A percentile compares a stretch with the other conserved stretches of the same genome.
Evolutionary conservation across 2,888 invertebrate species (phyloP).

Genomic region (Diplazon laetatorius): DNA sequence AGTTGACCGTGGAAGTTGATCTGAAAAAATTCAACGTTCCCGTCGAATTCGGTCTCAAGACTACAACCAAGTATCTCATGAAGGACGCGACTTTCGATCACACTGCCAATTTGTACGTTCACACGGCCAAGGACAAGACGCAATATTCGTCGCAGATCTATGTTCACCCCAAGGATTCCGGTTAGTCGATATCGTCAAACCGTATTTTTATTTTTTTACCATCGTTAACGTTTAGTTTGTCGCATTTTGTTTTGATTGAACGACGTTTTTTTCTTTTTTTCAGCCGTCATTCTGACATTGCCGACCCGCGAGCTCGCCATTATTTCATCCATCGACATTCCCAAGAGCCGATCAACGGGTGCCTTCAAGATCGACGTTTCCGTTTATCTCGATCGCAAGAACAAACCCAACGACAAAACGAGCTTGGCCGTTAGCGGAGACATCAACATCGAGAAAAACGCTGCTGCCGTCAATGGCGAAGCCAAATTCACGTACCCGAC

Average conservation of each 20-base stretch:
- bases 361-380: constrained; percentile 86
- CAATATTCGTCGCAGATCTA: constrained; percentile 89
- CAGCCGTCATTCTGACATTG: constrained; percentile 86
- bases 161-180: constrained; percentile 86
- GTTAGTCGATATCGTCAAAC: constrained; percentile 83
- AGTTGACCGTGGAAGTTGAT: constrained; percentile 87
- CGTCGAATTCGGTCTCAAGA: constrained; percentile 89
- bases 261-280: constrained; percentile 62
- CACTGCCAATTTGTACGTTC: constrained; percentile 88
- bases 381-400: constrained; percentile 89
- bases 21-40: constrained; percentile 89
- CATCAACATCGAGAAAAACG: constrained; percentile 83
- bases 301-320: constrained; percentile 88
- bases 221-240: background rate
- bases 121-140: constrained; percentile 86
- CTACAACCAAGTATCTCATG: constrained; percentile 85
- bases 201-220: background rate
- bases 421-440: constrained; percentile 85
- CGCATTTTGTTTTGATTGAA: background rate
- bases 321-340: constrained; percentile 83
- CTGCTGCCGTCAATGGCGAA: constrained; percentile 84
- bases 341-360: constrained; percentile 82
- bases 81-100: constrained; percentile 86
- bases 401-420: constrained; percentile 88
- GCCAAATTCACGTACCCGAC: constrained; percentile 88